Evolutionary conservation across 2,113 vertebrate species (phyloP).

Genomic region (Entomyzon cyanotis): DNA sequence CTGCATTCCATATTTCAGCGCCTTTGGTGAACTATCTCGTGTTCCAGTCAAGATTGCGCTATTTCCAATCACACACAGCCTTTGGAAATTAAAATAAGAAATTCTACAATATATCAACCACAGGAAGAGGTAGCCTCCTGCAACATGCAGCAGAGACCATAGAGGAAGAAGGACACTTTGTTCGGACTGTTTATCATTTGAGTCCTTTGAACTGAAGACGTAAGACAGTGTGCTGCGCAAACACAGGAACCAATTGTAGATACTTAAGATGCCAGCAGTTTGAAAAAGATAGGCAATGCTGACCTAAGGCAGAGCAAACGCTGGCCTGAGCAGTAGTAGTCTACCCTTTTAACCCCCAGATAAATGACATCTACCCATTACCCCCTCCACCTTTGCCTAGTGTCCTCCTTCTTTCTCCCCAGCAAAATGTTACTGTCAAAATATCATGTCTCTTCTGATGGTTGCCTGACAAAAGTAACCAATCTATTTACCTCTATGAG

Average conservation of each 20-base stretch:
- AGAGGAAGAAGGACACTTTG: slow-evolving; percentile 10
- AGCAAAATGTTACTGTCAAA: background rate
- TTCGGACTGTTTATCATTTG: slow-evolving; percentile 19
- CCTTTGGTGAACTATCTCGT: background rate
- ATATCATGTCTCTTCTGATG: background rate
- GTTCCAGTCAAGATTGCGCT: background rate
- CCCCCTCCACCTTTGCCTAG: background rate
- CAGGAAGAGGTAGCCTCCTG: slow-evolving; percentile 24
- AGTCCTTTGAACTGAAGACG: slow-evolving; percentile 39
- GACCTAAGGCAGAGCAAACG: background rate
- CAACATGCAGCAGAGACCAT: background rate
- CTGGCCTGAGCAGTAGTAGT: background rate
- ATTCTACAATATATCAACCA: background rate
- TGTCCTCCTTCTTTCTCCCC: background rate
- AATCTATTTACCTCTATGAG: background rate
- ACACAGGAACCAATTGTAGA: slow-evolving; percentile 30
- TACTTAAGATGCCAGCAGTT: slow-evolving; percentile 9
- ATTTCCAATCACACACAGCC: background rate
- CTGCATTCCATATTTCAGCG: background rate
- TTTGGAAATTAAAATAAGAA: background rate
- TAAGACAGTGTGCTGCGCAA: background rate
- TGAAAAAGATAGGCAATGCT: background rate
- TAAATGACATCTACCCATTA: background rate
- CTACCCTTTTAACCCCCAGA: background rate
- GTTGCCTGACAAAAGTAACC: background rate